phyloP scores from a whole-genome alignment of 2,113 vertebrate species.

The Hystrix cristata region DNA sequence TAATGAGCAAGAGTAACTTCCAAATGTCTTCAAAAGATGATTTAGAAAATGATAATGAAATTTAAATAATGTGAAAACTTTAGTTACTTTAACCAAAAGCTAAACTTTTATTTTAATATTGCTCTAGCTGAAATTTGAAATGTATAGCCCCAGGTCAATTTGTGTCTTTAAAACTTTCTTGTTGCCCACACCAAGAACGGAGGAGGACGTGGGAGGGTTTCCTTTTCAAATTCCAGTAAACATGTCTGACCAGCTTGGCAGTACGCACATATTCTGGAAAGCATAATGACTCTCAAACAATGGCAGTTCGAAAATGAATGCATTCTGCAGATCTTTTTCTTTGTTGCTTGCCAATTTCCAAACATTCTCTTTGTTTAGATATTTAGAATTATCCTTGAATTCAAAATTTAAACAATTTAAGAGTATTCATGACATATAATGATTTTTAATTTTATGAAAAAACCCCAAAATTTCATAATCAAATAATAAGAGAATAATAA shows the following conservation, averaged over 20 bases:
- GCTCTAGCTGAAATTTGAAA: slow-evolving; percentile 1
- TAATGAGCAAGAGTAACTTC: background rate
- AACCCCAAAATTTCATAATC: background rate
- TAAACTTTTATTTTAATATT: background rate
- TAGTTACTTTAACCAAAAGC: background rate
- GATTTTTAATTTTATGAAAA: background rate
- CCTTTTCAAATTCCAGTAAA: background rate
- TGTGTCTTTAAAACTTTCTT: background rate
- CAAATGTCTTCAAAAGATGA: background rate
- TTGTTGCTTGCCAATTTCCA: slow-evolving; percentile 28
- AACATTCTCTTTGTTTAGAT: slow-evolving; percentile 33
- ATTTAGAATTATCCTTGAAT: slow-evolving; percentile 20
- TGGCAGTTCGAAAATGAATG: background rate
- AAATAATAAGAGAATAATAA: background rate
- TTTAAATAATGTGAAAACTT: background rate
- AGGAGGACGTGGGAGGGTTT: background rate
- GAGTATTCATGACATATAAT: background rate
- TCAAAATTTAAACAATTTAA: background rate
- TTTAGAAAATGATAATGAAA: background rate
- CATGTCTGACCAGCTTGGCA: background rate
- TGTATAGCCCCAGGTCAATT: background rate
- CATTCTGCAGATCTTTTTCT: background rate
- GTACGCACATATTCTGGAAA: background rate
- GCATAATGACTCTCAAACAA: background rate
- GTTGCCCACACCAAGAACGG: background rate